These are phyloP conservation scores for Coregonus clupeaformis DNA, from an alignment of 2,113 vertebrate species.

Conservation along the genomic window DNA sequence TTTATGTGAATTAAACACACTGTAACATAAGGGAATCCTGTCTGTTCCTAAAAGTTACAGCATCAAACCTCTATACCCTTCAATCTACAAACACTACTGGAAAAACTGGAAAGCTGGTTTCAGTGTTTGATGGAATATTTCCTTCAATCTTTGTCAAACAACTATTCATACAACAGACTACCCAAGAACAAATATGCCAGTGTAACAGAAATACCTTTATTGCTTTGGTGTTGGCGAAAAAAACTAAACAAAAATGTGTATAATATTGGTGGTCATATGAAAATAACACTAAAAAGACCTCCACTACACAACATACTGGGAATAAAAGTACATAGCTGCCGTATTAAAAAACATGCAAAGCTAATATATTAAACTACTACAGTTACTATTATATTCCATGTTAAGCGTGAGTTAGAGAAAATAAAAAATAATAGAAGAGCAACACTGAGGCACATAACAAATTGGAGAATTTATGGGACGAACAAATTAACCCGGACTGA, in stretches of 20 bases:
- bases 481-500: slow-evolving; percentile 19
- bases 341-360: slow-evolving; percentile 11
- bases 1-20: too few relatives aligned
- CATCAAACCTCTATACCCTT: not conserved
- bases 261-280: slow-evolving; percentile 25
- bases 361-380: slow-evolving; percentile 46
- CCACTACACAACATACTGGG: slow-evolving; percentile 25
- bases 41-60: too few relatives aligned
- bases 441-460: slow-evolving; percentile 54
- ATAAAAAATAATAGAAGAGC: slow-evolving; percentile 19
- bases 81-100: not conserved
- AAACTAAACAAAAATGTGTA: slow-evolving; percentile 40
- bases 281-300: slow-evolving; percentile 43
- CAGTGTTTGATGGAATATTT: not conserved
- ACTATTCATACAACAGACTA: slow-evolving; percentile 11
- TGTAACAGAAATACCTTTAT: slow-evolving; percentile 67
- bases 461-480: slow-evolving; percentile 10
- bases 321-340: slow-evolving; percentile 29
- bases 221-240: slow-evolving; percentile 72
- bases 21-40: too few relatives aligned
- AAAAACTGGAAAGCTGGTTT: not conserved
- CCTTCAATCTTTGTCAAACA: not conserved
- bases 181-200: slow-evolving; percentile 31
- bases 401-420: slow-evolving; percentile 33
- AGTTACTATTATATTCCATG: slow-evolving; percentile 44